phyloP scores from a whole-genome alignment of 2,113 vertebrate genomes.

The Microcebus murinus region DNA sequence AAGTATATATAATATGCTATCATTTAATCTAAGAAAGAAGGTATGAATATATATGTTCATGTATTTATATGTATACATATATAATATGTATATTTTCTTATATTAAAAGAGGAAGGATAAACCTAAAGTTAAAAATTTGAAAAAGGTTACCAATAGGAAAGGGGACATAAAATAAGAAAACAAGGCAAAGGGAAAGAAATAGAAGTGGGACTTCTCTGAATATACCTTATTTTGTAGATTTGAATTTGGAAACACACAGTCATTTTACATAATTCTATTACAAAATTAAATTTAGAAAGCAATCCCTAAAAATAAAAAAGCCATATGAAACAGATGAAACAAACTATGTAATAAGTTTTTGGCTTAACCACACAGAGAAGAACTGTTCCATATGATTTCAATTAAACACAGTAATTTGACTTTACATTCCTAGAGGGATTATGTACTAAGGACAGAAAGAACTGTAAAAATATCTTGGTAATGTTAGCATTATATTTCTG shows the following conservation, averaged over 20 bases:
- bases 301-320: neutral
- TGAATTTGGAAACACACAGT: slow-evolving; percentile 13
- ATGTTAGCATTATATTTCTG: slow-evolving; percentile 35
- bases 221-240: slow-evolving; percentile 25
- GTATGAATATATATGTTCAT: neutral
- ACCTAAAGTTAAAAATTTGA: neutral
- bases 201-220: neutral
- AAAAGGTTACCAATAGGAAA: neutral
- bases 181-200: neutral
- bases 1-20: neutral
- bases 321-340: slow-evolving; percentile 31
- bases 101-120: slow-evolving; percentile 1
- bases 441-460: slow-evolving; percentile 22
- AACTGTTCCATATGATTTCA: slow-evolving; percentile 36
- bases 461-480: slow-evolving; percentile 28
- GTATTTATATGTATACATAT: neutral
- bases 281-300: slow-evolving; percentile 40
- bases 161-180: neutral
- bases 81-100: neutral
- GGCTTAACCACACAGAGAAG: slow-evolving; percentile 11
- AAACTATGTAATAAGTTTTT: slow-evolving; percentile 14
- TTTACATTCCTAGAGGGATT: slow-evolving; percentile 48
- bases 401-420: slow-evolving; percentile 45
- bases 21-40: neutral
- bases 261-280: slow-evolving; percentile 40